Evolutionary conservation across 2,113 vertebrate genomes (phyloP).

Genomic region (Melospiza georgiana): DNA sequence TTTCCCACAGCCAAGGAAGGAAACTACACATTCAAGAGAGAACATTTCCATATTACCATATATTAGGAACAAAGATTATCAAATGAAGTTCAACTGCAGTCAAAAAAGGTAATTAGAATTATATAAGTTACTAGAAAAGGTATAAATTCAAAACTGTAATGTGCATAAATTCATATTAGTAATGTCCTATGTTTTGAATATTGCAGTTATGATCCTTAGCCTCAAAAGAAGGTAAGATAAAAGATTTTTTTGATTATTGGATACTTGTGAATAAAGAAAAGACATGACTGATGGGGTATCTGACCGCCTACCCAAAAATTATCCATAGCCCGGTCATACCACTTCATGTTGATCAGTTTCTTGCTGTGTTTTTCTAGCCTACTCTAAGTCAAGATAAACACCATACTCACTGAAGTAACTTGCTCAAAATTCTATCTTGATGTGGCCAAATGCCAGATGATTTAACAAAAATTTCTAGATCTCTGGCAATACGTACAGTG

Average conservation of each 20-base stretch:
- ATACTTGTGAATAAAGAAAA: neutral
- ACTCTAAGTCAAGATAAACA: neutral
- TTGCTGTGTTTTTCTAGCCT: neutral
- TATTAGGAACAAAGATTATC: neutral
- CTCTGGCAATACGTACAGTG: neutral
- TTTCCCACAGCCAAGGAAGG: neutral
- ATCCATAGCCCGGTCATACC: neutral
- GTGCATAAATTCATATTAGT: neutral
- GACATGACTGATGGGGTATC: neutral
- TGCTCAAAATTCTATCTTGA: neutral
- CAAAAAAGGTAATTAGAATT: neutral
- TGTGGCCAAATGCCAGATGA: neutral
- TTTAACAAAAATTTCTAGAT: neutral
- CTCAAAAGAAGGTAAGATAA: neutral
- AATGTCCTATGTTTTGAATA: neutral
- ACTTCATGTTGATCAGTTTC: rapidly evolving
- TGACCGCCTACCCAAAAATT: neutral
- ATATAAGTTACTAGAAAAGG: neutral
- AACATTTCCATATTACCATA: rapidly evolving
- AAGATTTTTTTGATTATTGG: rapidly evolving
- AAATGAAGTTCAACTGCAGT: neutral
- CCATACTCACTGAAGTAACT: neutral
- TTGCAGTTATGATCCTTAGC: neutral
- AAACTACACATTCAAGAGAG: neutral
- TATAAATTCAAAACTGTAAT: neutral